A percentile compares a stretch with the other conserved stretches of the same genome.
These are phyloP conservation scores for Oceanodroma tethys DNA, from an alignment of 2,113 vertebrate species.

Conservation along the genomic window DNA sequence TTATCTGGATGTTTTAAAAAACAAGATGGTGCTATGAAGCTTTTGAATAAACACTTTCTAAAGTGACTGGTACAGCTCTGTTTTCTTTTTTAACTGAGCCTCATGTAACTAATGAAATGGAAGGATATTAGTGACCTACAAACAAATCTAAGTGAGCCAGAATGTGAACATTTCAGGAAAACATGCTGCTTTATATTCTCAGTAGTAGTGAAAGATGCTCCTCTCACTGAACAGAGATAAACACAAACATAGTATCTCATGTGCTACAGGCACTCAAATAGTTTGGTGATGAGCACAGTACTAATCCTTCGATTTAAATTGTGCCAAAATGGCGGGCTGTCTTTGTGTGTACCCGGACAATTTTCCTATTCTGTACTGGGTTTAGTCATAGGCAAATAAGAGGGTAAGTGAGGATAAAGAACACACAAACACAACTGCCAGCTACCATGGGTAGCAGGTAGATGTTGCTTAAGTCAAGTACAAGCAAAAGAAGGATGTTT, in stretches of 20 bases:
- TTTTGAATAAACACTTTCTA: slow-evolving; percentile 81
- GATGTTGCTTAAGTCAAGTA: neutral
- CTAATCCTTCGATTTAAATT: neutral
- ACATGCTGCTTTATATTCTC: neutral
- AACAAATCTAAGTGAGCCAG: neutral
- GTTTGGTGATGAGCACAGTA: neutral
- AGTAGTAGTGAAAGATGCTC: neutral
- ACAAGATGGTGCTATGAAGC: slow-evolving; percentile 82
- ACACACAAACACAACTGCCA: neutral
- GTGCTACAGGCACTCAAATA: neutral
- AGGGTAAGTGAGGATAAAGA: neutral
- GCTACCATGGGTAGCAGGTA: neutral
- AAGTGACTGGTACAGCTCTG: slow-evolving; percentile 49
- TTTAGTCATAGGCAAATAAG: neutral
- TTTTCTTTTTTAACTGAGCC: neutral
- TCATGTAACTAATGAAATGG: neutral
- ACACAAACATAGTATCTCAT: too few species aligned
- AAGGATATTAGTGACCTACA: neutral
- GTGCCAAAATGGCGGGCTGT: neutral
- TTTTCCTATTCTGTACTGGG: neutral
- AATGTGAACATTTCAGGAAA: neutral
- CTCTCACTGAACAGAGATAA: neutral
- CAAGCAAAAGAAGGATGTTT: neutral
- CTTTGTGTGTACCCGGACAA: neutral
- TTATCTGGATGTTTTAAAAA: slow-evolving; percentile 70